These are phyloP conservation scores for Spea bombifrons DNA, from an alignment of 2,113 vertebrate genomes.

Conservation along the genomic window DNA sequence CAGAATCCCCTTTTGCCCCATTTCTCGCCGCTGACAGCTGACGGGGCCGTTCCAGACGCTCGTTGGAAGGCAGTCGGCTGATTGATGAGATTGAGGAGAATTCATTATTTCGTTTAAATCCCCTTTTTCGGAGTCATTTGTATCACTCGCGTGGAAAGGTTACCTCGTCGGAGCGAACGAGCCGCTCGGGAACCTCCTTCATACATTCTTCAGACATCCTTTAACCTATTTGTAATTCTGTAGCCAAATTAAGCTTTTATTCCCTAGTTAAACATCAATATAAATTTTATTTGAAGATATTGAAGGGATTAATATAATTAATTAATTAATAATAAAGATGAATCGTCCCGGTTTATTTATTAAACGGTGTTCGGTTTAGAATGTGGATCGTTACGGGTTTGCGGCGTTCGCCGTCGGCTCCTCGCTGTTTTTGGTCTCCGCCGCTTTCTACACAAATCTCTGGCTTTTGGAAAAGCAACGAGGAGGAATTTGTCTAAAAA, in stretches of 20 bases:
- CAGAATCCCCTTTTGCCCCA: too few species aligned
- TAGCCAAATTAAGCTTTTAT: background rate
- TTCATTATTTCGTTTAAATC: background rate
- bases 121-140: slow-evolving; percentile 2
- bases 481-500: too few species aligned
- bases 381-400: too few species aligned
- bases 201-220: too few species aligned
- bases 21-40: background rate
- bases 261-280: background rate
- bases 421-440: too few species aligned
- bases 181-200: too few species aligned
- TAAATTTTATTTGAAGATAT: background rate
- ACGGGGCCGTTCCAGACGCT: background rate
- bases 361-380: too few species aligned
- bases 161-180: background rate
- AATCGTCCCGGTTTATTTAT: too few species aligned
- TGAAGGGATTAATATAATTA: background rate
- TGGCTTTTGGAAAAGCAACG: too few species aligned
- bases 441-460: too few species aligned
- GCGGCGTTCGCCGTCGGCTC: too few species aligned
- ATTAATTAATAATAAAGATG: too few species aligned
- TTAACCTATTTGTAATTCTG: background rate
- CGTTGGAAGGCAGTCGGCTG: background rate
- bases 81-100: background rate
- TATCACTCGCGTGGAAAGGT: background rate